Conservation (phyloP, 2,797 vertebrate genomes). For the Etheostoma nigrum region DNA sequence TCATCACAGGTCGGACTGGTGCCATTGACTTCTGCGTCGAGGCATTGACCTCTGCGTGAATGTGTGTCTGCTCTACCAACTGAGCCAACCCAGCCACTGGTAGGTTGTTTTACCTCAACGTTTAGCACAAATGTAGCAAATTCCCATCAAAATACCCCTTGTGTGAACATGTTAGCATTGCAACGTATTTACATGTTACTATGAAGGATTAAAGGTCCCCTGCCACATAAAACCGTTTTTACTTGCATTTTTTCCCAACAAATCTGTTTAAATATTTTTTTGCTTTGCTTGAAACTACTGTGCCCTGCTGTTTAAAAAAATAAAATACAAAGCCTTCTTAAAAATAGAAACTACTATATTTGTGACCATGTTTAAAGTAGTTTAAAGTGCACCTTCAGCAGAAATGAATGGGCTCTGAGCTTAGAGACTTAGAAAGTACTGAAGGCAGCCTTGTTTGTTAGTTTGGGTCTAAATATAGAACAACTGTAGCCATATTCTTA, state of each 20-base stretch:
- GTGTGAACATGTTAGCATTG: background rate
- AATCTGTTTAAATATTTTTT: slow-evolving; percentile 12
- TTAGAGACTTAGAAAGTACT: background rate
- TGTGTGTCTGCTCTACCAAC: no score
- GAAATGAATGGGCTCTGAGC: background rate
- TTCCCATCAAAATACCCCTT: background rate
- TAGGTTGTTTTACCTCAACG: slow-evolving; percentile 1
- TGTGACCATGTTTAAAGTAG: slow-evolving; percentile 5
- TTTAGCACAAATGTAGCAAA: slow-evolving; percentile 5
- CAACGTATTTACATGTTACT: slow-evolving; percentile 8
- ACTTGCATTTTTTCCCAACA: background rate
- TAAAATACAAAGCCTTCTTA: background rate
- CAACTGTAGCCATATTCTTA: background rate
- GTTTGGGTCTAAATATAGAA: background rate
- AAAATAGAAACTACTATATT: slow-evolving; percentile 12
- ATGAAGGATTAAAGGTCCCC: background rate
- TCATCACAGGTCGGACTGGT: no score
- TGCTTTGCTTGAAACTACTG: background rate
- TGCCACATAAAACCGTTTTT: no score
- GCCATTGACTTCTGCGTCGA: no score
- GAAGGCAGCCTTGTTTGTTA: background rate
- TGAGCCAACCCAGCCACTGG: no score
- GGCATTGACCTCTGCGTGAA: no score
- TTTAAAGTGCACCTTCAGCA: background rate
- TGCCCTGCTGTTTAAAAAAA: background rate